Base-by-base conservation (phyloP, 2,113 vertebrate genomes). In the Microcebus murinus region DNA sequence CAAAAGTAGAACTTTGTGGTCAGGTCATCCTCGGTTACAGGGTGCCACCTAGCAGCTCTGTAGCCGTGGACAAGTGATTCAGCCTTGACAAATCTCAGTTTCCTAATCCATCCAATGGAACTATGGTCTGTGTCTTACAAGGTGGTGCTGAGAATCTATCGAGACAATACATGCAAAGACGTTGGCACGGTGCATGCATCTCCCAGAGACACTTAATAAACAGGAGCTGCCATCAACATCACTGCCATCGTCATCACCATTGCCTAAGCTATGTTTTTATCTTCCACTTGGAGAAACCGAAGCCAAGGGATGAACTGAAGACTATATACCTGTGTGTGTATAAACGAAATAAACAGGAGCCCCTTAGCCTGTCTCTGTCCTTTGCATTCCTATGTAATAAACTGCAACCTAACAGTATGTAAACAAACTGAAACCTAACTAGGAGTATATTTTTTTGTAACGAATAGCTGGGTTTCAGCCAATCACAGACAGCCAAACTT, bases 201-300 rank as follows among this genome's bases (percentile, higher is more conserved):
- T 52, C 20, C 70, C 0, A 0, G 50, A 45, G 52, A 18, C 6
- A 0, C 63, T 29, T 8, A 36, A 8, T 9, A n/a, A 68, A 12
- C 5, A 55, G 71, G 57, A 68, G 36, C 17, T 25, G 8, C 13
- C 23, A 4, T 45, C 55, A 29, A 13, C 12, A 23, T 0, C 42
- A 21, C 29, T 21, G n/a, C 18, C n/a, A 14, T 45, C 57, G n/a
- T 8, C 48, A 12, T 13, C 50, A 42, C 17, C 63, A 80, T 6
- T 17, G 63, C 57, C 29, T 36, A 52, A 25, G 4, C 71, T 59
- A 11, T 71, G 27, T 42, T 90, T 57, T 48, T 73, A 4, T 79
- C 77, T 59, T 74, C 73, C 18, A 27, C 29, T 48, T 21, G 3
- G 74, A 52, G 39, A 73, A 88, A 82, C 42, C 4, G 52, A 52